phyloP scores from a whole-genome alignment of 2,113 vertebrate genomes.

The Cyphomyrus discorhynchus region DNA sequence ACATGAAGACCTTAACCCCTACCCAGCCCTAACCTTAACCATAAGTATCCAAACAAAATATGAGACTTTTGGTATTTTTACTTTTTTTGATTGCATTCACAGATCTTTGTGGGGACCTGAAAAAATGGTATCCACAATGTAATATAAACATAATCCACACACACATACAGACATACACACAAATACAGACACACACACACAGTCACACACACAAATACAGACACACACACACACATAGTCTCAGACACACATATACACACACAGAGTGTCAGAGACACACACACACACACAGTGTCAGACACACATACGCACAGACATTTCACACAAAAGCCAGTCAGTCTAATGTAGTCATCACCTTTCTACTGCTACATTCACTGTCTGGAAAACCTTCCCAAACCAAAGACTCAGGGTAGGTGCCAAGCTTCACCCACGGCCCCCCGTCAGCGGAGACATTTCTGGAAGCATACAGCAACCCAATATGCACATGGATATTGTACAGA shows the following conservation, averaged over 20 bases:
- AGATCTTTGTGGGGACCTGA: no score
- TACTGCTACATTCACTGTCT: constrained; percentile 54
- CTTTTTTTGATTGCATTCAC: no score
- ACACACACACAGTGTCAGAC: not conserved
- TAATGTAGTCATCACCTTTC: constrained; percentile 54
- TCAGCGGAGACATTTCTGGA: not conserved
- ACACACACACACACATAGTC: constrained; percentile 38
- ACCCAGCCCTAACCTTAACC: no score
- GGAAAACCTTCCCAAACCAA: constrained; percentile 27
- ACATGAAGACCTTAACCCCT: no score
- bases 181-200: not conserved
- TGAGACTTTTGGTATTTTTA: no score
- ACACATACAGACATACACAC: constrained; percentile 34
- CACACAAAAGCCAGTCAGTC: constrained; percentile 51
- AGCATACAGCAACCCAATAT: not conserved
- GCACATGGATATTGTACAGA: not conserved
- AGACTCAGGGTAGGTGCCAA: not conserved
- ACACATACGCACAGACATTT: constrained; percentile 44
- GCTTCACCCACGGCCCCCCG: not conserved
- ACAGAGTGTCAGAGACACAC: constrained; percentile 20
- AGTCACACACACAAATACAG: constrained; percentile 9
- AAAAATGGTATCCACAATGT: no score
- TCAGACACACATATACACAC: constrained; percentile 6
- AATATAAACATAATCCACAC: no score
- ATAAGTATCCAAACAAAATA: no score